A percentile compares a stretch with the other conserved stretches of the same genome.
Conservation (phyloP, 2,113 vertebrate genomes). For the Etia nguti region DNA sequence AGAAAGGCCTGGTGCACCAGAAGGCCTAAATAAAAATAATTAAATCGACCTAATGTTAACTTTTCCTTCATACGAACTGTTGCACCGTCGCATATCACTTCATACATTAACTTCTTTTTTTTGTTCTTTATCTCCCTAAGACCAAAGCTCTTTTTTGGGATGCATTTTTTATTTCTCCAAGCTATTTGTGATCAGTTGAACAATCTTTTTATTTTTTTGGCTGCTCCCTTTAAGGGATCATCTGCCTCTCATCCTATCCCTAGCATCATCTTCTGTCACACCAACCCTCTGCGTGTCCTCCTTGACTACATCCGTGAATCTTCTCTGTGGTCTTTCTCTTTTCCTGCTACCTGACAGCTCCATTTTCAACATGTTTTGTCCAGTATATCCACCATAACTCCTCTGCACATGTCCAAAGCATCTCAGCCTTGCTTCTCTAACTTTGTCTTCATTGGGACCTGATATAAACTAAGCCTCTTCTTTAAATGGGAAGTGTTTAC, state of each 20-base stretch:
- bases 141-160: not conserved
- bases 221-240: not conserved
- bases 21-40: not conserved
- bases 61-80: not conserved
- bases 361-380: not conserved
- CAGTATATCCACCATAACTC: not conserved
- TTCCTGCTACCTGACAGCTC: not conserved
- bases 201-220: not conserved
- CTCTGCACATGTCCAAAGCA: not conserved
- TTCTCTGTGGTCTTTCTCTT: not conserved
- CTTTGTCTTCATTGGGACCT: not conserved
- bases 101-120: not conserved
- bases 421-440: not conserved
- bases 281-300: not conserved
- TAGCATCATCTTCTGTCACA: not conserved
- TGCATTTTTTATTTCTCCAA: not conserved
- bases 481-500: fast-evolving
- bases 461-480: not conserved
- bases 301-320: not conserved
- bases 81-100: not conserved
- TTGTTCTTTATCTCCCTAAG: not conserved
- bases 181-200: not conserved
- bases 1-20: not conserved
- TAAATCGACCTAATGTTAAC: not conserved
- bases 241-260: not conserved